Conservation (phyloP, 2,888 invertebrate genomes). For the Drosophila dives region DNA sequence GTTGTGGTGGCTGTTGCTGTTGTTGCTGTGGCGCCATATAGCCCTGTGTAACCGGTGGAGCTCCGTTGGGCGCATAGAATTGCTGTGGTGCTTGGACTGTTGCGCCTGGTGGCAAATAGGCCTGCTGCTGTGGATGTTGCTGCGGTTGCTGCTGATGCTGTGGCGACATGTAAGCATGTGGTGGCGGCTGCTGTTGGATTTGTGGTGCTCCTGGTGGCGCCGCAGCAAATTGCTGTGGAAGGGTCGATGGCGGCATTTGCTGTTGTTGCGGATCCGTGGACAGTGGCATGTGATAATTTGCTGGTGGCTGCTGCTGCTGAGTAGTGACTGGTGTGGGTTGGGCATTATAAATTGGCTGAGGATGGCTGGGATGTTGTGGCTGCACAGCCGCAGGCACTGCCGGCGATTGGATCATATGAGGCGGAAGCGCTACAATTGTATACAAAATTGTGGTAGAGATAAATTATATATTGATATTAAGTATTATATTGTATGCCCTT, state of each 20-base stretch:
- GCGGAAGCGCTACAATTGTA: constrained; percentile 57
- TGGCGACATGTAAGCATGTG: constrained; percentile 64
- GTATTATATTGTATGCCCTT: background rate
- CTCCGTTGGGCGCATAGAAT: constrained; percentile 67
- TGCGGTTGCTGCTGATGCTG: constrained; percentile 65
- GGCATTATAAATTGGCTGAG: constrained; percentile 58
- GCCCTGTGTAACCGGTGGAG: constrained; percentile 52
- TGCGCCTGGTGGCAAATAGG: constrained; percentile 49
- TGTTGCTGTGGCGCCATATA: constrained; percentile 64
- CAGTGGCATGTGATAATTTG: constrained; percentile 49
- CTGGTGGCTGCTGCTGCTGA: constrained; percentile 53
- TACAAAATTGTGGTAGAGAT: background rate
- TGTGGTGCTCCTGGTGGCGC: constrained; percentile 59
- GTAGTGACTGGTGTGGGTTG: constrained; percentile 48
- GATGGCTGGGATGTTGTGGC: constrained; percentile 42
- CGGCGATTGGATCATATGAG: constrained; percentile 53
- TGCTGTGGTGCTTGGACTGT: constrained; percentile 46
- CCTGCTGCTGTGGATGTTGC: constrained; percentile 47
- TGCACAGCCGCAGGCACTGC: constrained; percentile 39
- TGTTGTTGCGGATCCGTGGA: constrained; percentile 50
- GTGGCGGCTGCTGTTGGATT: constrained; percentile 57
- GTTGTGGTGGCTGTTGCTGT: constrained; percentile 39
- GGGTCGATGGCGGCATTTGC: constrained; percentile 49
- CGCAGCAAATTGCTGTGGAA: constrained; percentile 59
- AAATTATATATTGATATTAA: background rate